Evolutionary conservation across 1,140 invertebrate species (phyloP), one percentile per base, ranked within the genome.

Genomic region (Leucophenga varia): DNA sequence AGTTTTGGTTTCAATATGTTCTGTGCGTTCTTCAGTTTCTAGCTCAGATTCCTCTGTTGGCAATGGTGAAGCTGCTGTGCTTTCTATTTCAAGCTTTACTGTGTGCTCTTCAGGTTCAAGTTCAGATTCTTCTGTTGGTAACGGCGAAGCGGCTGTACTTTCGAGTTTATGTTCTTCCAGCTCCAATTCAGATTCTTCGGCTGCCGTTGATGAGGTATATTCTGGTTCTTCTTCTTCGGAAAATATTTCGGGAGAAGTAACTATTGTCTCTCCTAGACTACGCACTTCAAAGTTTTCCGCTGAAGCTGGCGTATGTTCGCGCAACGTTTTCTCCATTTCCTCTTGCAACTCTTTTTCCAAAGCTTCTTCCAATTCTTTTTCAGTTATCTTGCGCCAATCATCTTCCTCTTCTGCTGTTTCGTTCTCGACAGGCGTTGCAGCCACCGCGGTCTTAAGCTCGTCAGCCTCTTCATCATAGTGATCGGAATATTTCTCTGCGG

Each of bases 281-380:
- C 12, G 25, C 12, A 7, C 7, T 30, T 30, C 25, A 8, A 30
- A 30, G 7, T 30, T 12, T 12, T 30, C 12, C 12, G 12, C 12
- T 30, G 7, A 8, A n/a, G n/a, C n/a, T n/a, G n/a, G n/a, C n/a
- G n/a, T n/a, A n/a, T n/a, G n/a, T 21, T 39, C 36, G 14, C 12
- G 28, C 12, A 14, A 36, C 19, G 21, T 38, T 13, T 56, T 64
- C 34, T 59, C 59, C 54, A 59, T 53, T 59, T 61, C 52, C 44
- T 65, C 51, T 31, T 57, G 51, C 2, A 67, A 43, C 19, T 65
- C 51, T 30, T 64, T 63, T 13, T 64, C 58, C 10, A 70, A 38
- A 0, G 57, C 59, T 32, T 72, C 59, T 5, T 69, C 54, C 10
- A 70, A 32, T n/a, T 65, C 57, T 37, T 59, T 59, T 13, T 67